Evolutionary conservation across 2,797 vertebrate species (phyloP), one percentile per base, ranked within the genome.

Genomic region (Bradypus variegatus): DNA sequence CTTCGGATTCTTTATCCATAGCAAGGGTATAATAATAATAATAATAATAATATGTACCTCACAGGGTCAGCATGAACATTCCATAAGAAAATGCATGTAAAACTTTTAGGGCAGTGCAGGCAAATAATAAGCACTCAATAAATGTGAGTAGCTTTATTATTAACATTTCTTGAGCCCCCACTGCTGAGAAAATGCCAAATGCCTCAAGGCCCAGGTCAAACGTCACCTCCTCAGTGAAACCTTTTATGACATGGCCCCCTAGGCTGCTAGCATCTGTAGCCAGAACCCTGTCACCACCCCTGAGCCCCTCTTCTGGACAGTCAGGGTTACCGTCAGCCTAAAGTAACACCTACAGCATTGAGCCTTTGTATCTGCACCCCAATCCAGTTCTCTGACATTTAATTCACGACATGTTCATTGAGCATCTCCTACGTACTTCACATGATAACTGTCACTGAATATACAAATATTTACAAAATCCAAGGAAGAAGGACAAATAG

Each of bases 391-490:
- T 0, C 1, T 21, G 50, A 8, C 62, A 1, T 13, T n/a, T 31
- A 10, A 45, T 4, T 48, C 16, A 14, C 8, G 12, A 21, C 12
- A 14, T 8, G 16, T 10, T 1, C 29, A 11, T 3, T 10, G 16
- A 73, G 76, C 21, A 16, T 18, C 38, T 15, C 1, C 2, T 2
- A 2, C 1, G 6, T 5, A 48, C 12, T 27, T 25, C n/a, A 10
- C 6, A 10, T 36, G 2, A 7, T 5, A 0, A 50, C 27, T 16
- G 45, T 6, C 0, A 0, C 12, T 3, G 27, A 21, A 16, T 5
- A 4, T 4, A 7, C 41, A 36, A 53, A 70, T 55, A 64, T 55
- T 16, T 19, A 55, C 13, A 7, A 55, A 55, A 19, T 25, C 1
- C 0, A 36, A 7, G 4, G 70, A 33, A 9, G 10, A 14, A 8